phyloP scores from a whole-genome alignment of 2,888 invertebrate species.

The Synergus japonicus region DNA sequence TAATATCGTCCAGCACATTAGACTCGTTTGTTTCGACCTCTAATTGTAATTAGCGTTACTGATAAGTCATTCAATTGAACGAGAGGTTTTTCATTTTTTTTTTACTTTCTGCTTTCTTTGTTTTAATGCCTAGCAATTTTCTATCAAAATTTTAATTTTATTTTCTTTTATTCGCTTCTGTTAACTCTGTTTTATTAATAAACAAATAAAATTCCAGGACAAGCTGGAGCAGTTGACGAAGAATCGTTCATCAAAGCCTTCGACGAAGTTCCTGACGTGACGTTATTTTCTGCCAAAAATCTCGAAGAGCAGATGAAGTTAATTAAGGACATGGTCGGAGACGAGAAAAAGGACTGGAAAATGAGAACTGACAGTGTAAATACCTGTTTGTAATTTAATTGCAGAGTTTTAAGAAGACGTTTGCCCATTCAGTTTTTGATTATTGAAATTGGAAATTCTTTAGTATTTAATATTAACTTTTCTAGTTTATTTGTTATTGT shows the following conservation, averaged over 20 bases:
- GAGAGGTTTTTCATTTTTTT: background rate
- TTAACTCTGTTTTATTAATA: background rate
- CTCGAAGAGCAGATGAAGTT: slow-evolving; percentile 89
- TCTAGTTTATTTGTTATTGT: too few relatives aligned
- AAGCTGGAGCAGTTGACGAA: slow-evolving; percentile 93
- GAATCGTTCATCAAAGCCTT: slow-evolving; percentile 93
- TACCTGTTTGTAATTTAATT: background rate
- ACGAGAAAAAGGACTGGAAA: slow-evolving; percentile 94
- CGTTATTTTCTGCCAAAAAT: slow-evolving; percentile 90
- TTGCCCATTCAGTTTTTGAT: too few relatives aligned
- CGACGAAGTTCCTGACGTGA: slow-evolving; percentile 89
- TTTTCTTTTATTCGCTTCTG: too few relatives aligned
- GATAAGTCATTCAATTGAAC: slow-evolving; percentile 9
- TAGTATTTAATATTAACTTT: too few relatives aligned
- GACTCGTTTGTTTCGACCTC: background rate
- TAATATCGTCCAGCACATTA: background rate
- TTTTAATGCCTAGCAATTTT: too few relatives aligned
- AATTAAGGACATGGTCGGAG: slow-evolving; percentile 86
- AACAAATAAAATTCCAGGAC: slow-evolving; percentile 65
- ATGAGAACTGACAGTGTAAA: slow-evolving; percentile 93
- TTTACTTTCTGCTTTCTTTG: too few relatives aligned
- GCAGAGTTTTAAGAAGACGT: too few relatives aligned
- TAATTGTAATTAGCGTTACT: background rate
- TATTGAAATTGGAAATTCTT: too few relatives aligned
- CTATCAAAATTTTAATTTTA: too few relatives aligned